Conservation (phyloP, 1,140 invertebrate species). For the Vollenhovia emeryi region DNA sequence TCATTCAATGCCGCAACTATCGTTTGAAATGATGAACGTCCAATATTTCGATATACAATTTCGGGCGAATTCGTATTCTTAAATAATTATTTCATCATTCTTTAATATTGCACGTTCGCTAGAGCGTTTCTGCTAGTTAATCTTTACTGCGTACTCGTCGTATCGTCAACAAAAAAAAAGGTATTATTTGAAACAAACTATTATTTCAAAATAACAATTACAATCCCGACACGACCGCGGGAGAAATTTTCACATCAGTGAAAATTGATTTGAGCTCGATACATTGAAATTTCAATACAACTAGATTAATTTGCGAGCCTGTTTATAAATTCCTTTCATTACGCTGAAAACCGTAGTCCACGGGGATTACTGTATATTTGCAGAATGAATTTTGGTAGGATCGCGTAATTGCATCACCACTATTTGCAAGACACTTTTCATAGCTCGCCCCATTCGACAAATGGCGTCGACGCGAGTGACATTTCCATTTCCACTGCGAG, state of each 20-base stretch:
- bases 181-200: not conserved
- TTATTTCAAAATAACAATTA: slow-evolving; percentile 29
- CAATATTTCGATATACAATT: not conserved
- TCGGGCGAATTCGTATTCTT: not conserved
- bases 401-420: slow-evolving; percentile 42
- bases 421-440: slow-evolving; percentile 57
- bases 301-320: slow-evolving; percentile 38
- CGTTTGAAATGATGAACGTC: not conserved
- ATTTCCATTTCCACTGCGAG: slow-evolving; percentile 45
- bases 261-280: slow-evolving; percentile 51
- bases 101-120: not conserved
- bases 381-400: slow-evolving; percentile 30
- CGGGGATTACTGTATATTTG: slow-evolving; percentile 36
- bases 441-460: slow-evolving; percentile 26
- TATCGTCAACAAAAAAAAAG: not conserved
- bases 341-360: slow-evolving; percentile 18
- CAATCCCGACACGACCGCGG: not conserved
- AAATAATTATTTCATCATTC: not conserved
- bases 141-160: not conserved
- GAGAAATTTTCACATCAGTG: slow-evolving; percentile 19
- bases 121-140: not conserved
- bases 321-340: slow-evolving; percentile 54
- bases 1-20: not conserved
- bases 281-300: slow-evolving; percentile 36
- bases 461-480: slow-evolving; percentile 33